A percentile compares a stretch with the other conserved stretches of the same genome.
These are phyloP conservation scores for Australoheros scitulus DNA, from an alignment of 2,113 vertebrate genomes.

Conservation along the genomic window DNA sequence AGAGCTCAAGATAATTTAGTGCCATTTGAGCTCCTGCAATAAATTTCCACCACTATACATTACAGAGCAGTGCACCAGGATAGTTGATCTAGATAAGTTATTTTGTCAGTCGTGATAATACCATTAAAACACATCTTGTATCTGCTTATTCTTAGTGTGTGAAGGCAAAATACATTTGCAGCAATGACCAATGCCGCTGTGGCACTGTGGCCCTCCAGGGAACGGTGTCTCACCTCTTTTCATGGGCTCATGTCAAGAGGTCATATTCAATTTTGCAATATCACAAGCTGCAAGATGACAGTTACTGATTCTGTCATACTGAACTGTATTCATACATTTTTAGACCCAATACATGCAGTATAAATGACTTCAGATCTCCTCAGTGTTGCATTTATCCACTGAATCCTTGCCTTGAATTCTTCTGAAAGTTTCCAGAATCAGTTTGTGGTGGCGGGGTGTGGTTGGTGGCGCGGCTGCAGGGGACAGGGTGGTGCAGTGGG, in stretches of 20 bases:
- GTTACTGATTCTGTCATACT: not conserved
- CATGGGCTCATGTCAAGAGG: not conserved
- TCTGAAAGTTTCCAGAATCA: not conserved
- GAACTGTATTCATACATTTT: not conserved
- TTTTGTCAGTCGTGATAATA: slow-evolving; percentile 7
- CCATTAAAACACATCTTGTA: not conserved
- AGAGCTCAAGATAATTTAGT: slow-evolving; percentile 27
- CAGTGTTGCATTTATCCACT: not conserved
- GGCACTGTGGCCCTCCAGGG: not conserved
- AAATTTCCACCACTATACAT: not conserved
- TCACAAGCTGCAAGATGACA: not conserved
- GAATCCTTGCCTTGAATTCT: not conserved
- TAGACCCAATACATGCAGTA: not conserved
- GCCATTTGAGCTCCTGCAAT: not conserved
- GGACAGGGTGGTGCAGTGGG: too few species aligned
- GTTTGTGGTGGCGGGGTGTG: too few species aligned
- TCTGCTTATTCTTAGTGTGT: not conserved
- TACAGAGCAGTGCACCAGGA: not conserved
- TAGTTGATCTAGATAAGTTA: slow-evolving; percentile 1
- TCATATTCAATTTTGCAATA: not conserved
- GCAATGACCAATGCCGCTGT: not conserved
- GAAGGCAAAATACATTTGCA: not conserved
- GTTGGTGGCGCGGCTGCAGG: too few species aligned
- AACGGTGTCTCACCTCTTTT: not conserved
- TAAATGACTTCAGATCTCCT: not conserved